These are phyloP conservation scores for Ovis canadensis DNA, from an alignment of 2,113 vertebrate genomes.

Conservation along the genomic window DNA sequence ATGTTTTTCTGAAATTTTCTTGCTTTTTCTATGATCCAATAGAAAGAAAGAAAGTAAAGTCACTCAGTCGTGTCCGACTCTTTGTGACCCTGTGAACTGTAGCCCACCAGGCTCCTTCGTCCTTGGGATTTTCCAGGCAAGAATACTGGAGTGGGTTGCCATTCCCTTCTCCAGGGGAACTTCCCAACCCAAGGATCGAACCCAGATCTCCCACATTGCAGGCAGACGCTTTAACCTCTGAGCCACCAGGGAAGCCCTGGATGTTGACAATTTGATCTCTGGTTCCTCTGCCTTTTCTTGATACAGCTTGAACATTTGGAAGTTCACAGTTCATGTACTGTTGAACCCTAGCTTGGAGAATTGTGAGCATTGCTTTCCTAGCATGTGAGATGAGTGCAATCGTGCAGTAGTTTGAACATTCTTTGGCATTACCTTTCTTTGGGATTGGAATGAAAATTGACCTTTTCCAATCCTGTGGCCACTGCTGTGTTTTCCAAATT, in stretches of 20 bases:
- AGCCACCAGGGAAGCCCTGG: no score
- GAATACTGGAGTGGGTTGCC: no score
- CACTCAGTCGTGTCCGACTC: no score
- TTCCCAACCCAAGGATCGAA: no score
- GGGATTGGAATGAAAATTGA: not conserved
- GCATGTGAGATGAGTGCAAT: not conserved
- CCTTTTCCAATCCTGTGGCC: not conserved
- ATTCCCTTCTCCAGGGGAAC: no score
- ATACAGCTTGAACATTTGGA: not conserved
- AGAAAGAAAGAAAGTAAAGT: no score
- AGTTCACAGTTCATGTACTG: rapidly evolving
- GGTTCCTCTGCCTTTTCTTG: not conserved
- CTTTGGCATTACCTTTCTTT: not conserved
- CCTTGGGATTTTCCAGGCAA: no score
- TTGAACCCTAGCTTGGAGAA: not conserved
- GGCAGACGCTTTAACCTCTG: no score
- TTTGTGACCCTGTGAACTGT: no score
- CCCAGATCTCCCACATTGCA: no score
- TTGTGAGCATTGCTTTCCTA: not conserved
- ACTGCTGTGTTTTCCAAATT: not conserved
- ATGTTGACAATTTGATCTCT: not conserved
- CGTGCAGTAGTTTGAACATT: not conserved
- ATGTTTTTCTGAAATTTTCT: not conserved
- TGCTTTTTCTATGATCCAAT: not conserved
- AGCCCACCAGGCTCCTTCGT: no score